Conservation (phyloP, 1,140 invertebrate species). For the Gonioctena quinquepunctata region DNA sequence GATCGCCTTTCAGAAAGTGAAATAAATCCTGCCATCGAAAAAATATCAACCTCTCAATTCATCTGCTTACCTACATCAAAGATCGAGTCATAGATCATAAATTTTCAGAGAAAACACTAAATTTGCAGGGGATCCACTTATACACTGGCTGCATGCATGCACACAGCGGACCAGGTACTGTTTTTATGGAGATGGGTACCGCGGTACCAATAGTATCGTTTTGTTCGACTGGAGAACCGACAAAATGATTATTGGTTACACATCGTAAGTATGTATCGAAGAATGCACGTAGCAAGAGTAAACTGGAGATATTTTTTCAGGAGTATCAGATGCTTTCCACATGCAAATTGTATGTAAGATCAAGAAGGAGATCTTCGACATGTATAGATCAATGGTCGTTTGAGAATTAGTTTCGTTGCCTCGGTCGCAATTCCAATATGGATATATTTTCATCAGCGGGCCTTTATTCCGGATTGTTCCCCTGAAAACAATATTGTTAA, state of each 20-base stretch:
- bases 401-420: too few relatives aligned
- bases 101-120: constrained; percentile 13
- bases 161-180: neutral
- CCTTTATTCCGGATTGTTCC: too few relatives aligned
- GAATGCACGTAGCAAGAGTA: neutral
- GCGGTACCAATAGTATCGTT: neutral
- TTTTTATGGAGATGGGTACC: neutral
- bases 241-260: constrained; percentile 19
- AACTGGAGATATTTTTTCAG: neutral
- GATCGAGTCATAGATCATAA: constrained; percentile 16
- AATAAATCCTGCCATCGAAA: constrained; percentile 12
- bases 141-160: neutral
- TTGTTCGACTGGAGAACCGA: constrained; percentile 7
- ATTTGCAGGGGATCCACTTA: constrained; percentile 12
- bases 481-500: too few relatives aligned
- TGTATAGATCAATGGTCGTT: too few relatives aligned
- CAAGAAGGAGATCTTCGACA: too few relatives aligned
- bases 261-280: neutral
- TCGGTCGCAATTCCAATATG: too few relatives aligned
- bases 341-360: neutral
- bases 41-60: constrained; percentile 11
- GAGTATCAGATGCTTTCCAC: neutral
- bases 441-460: too few relatives aligned
- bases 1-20: neutral
- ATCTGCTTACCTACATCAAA: constrained; percentile 12